Evolutionary conservation across 1,140 invertebrate species (phyloP).

Genomic region (Galleria mellonella): DNA sequence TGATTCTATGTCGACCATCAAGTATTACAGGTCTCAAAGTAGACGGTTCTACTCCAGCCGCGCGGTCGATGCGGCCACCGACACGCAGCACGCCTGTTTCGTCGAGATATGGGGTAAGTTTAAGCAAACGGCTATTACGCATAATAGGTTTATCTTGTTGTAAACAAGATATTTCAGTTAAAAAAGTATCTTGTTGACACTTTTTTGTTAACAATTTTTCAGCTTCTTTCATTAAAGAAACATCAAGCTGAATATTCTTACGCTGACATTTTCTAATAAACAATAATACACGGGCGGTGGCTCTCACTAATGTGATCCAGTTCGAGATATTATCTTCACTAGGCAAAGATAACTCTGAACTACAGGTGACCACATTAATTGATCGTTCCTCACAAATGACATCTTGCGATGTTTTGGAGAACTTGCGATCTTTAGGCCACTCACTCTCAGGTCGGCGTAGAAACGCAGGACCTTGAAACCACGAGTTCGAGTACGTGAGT

Average conservation of each 20-base stretch:
- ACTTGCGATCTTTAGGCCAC: constrained; percentile 12
- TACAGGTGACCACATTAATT: constrained; percentile 2
- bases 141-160: constrained; percentile 7
- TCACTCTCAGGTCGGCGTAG: constrained; percentile 8
- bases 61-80: constrained; percentile 13
- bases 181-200: too few relatives aligned
- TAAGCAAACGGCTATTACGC: constrained; percentile 6
- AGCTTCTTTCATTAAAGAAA: too few relatives aligned
- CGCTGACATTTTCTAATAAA: constrained; percentile 13
- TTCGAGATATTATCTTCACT: constrained; percentile 10
- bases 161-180: constrained; percentile 7
- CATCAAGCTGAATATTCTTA: constrained; percentile 7
- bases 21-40: constrained; percentile 6
- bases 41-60: constrained; percentile 2
- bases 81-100: constrained; percentile 11
- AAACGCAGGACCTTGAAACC: constrained; percentile 24
- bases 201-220: too few relatives aligned
- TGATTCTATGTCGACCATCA: constrained; percentile 6
- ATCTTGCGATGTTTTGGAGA: constrained; percentile 1
- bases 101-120: constrained; percentile 12
- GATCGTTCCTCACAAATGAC: constrained; percentile 4
- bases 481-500: too few relatives aligned
- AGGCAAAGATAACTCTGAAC: constrained; percentile 5
- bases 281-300: too few relatives aligned
- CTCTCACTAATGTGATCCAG: constrained; percentile 10